Base-by-base conservation (phyloP, 1,140 invertebrate genomes). In the Drosophila mojavensis region DNA sequence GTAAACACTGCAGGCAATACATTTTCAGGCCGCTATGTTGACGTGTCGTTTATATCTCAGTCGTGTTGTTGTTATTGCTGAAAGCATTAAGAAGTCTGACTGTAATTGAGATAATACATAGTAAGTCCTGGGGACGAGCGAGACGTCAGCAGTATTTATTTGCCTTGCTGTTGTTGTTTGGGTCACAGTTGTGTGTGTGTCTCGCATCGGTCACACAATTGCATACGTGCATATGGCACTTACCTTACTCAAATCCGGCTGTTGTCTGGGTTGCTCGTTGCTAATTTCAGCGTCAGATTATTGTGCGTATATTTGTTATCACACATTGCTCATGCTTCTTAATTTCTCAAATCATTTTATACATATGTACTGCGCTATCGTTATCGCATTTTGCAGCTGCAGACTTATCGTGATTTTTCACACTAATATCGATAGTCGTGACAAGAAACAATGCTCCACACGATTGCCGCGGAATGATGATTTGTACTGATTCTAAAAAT, bases 1-100 rank as follows among this genome's bases (percentile, higher is more conserved):
- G 97, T 79, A 99, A 93, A 97, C 98, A 99, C 94, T 99, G 98
- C 88, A 99, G 95, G 94, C 98, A 99, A 94, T 99, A 99, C 98
- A 99, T 99, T 86, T 62, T 74, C 3, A 26, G 13, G 54, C 50
- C 17, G 43, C 20, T 26, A 51, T 78, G 63, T 55, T 71, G 76
- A 67, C 55, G 43, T 68, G 80, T 73, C 58, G 45, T 26, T 62
- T 39, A 39, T 15, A 62, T 73, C 2, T 15, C 26, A 2, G 6
- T 33, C 33, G 6, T 6, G 1, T 9, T 33, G 33, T 61, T 48
- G 30, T 61, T 64, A 47, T 39, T 13, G 50, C 81, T 72, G 63
- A 51, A 70, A 69, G 13, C 28, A 53, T 60, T 67, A 64, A 45
- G 66, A 59, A 33, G 5, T 74, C 24, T 56, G 47, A 30, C 71